Conservation (phyloP, 2,888 invertebrate species). For the Xanthia icteritia region DNA sequence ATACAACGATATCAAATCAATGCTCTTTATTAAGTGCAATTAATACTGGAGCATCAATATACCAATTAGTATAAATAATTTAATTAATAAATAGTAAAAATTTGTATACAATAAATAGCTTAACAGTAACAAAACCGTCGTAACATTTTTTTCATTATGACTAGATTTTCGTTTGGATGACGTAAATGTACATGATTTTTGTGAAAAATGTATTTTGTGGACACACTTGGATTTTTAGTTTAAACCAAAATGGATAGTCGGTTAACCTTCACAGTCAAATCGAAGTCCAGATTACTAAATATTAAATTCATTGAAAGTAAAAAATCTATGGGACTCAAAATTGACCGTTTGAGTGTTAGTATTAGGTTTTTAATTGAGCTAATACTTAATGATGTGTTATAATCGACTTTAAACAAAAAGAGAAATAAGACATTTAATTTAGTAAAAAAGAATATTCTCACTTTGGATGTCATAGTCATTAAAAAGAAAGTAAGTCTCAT, state of each 20-base stretch:
- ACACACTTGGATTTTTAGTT: conserved; percentile 58
- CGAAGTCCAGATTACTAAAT: conserved; percentile 56
- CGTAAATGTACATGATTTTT: conserved; percentile 62
- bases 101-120: conserved; percentile 86
- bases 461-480: not conserved
- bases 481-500: conserved; percentile 3
- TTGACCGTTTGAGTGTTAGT: conserved; percentile 32
- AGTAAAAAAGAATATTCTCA: conserved; percentile 2
- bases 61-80: conserved; percentile 81
- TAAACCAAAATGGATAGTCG: conserved; percentile 8
- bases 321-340: conserved; percentile 62
- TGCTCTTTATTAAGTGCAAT: conserved; percentile 85
- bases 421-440: not conserved
- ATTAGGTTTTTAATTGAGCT: conserved; percentile 41
- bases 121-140: conserved; percentile 81
- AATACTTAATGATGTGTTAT: conserved; percentile 6
- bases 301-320: conserved; percentile 53
- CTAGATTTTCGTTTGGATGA: conserved; percentile 81
- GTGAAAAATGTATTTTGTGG: conserved; percentile 51
- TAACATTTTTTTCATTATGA: conserved; percentile 78
- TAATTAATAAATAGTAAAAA: conserved; percentile 80
- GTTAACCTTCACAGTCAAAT: conserved; percentile 39
- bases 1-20: conserved; percentile 72
- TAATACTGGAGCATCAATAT: conserved; percentile 85
- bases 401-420: not conserved